A percentile compares a stretch with the other conserved stretches of the same genome.
Conservation (phyloP, 2,113 vertebrate genomes). For the Cnemophilus loriae region DNA sequence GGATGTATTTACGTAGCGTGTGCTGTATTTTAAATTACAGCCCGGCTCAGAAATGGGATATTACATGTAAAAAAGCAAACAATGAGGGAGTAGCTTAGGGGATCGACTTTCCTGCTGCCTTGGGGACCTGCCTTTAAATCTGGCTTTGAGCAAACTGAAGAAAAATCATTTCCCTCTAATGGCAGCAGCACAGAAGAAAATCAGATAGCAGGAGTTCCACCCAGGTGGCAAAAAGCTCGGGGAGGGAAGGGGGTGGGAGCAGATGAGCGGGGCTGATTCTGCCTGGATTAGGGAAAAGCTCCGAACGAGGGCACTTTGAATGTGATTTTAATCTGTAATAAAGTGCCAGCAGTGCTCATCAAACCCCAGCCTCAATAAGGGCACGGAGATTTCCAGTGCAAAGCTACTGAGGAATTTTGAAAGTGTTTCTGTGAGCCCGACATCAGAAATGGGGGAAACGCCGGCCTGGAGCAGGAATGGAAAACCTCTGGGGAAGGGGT, state of each 20-base stretch:
- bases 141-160: constrained; percentile 79
- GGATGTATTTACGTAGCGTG: constrained; percentile 52
- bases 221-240: constrained; percentile 57
- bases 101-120: constrained; percentile 78
- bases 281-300: constrained; percentile 34
- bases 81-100: constrained; percentile 78
- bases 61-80: constrained; percentile 82
- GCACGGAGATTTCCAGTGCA: neutral
- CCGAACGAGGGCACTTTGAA: constrained; percentile 9
- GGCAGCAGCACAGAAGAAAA: constrained; percentile 60
- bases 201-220: constrained; percentile 67
- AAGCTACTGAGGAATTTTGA: neutral
- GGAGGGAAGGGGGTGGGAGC: constrained; percentile 33
- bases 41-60: constrained; percentile 74
- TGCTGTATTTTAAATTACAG: constrained; percentile 70
- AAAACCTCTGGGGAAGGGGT: neutral
- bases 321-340: constrained; percentile 62
- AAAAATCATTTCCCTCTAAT: constrained; percentile 82
- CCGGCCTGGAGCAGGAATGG: neutral
- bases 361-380: constrained; percentile 17
- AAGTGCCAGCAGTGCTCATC: constrained; percentile 34
- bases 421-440: neutral
- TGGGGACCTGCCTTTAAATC: constrained; percentile 81
- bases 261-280: neutral
- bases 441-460: neutral